Evolutionary conservation across 2,888 invertebrate species (phyloP).

Genomic region (Aethes cnicana): DNA sequence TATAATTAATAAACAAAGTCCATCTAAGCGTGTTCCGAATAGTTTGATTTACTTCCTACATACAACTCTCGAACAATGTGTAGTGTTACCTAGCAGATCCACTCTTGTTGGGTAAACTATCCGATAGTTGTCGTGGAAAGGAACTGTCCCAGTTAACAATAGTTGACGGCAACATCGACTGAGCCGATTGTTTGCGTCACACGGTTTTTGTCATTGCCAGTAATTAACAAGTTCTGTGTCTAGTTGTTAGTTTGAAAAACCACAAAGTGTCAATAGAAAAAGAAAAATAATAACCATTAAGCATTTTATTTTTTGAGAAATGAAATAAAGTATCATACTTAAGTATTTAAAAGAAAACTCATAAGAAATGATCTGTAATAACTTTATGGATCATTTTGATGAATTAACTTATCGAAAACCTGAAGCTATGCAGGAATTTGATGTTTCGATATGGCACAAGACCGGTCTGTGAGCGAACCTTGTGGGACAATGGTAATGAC

Average conservation of each 20-base stretch:
- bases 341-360: no score
- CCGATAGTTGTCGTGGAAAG: slow-evolving; percentile 21
- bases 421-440: no score
- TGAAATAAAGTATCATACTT: no score
- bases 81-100: slow-evolving; percentile 24
- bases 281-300: background rate
- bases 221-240: slow-evolving; percentile 11
- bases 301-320: no score
- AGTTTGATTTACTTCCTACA: slow-evolving; percentile 22
- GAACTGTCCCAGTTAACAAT: slow-evolving; percentile 28
- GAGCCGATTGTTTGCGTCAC: slow-evolving; percentile 11
- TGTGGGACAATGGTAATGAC: no score
- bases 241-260: no score
- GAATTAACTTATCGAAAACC: no score
- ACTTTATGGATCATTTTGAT: no score
- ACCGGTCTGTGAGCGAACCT: no score
- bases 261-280: no score
- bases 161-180: slow-evolving; percentile 13
- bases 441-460: no score
- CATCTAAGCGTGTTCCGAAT: slow-evolving; percentile 5
- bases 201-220: slow-evolving; percentile 11
- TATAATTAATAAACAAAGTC: slow-evolving; percentile 10
- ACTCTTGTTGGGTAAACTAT: slow-evolving; percentile 27
- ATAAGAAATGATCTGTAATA: no score
- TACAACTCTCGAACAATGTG: slow-evolving; percentile 23